Evolutionary conservation across 1,140 invertebrate genomes (phyloP).

Genomic region (Drosophila pseudoobscura): DNA sequence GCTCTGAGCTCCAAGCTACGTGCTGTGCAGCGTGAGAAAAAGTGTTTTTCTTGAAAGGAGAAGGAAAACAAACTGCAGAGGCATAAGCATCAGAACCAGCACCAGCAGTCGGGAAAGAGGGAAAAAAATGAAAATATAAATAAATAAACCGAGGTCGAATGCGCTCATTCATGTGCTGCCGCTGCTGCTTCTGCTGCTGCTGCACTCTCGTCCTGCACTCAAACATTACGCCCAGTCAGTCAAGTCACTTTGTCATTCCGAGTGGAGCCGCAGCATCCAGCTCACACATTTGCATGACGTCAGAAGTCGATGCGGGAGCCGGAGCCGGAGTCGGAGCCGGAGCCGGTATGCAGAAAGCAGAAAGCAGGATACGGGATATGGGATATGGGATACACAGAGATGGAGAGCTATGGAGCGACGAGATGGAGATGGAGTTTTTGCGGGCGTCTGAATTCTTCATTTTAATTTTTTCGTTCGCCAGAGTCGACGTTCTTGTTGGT

Average conservation of each 20-base stretch:
- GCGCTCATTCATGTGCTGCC: constrained; percentile 19
- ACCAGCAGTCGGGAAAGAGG: background rate
- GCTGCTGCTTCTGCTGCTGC: constrained; percentile 3
- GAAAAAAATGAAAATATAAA: constrained; percentile 69
- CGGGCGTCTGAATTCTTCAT: constrained; percentile 42
- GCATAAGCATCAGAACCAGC: background rate
- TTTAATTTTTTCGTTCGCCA: constrained; percentile 30
- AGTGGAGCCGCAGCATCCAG: constrained; percentile 45
- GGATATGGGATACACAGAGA: background rate
- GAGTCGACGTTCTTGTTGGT: constrained; percentile 62
- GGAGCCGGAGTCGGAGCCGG: no score
- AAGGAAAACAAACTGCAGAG: constrained; percentile 48
- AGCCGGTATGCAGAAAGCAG: constrained; percentile 8
- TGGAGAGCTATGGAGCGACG: no score
- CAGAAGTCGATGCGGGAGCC: constrained; percentile 57
- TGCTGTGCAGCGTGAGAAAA: constrained; percentile 58
- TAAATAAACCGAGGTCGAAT: constrained; percentile 81
- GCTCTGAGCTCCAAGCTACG: constrained; percentile 13
- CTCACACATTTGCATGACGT: constrained; percentile 66
- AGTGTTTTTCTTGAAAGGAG: constrained; percentile 59
- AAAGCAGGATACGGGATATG: constrained; percentile 11
- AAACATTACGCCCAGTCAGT: constrained; percentile 47
- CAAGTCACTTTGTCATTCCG: constrained; percentile 75
- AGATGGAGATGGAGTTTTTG: constrained; percentile 30
- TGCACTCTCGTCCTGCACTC: constrained; percentile 38